Base-by-base conservation (phyloP, 2,113 vertebrate genomes). In the Chamaea fasciata region DNA sequence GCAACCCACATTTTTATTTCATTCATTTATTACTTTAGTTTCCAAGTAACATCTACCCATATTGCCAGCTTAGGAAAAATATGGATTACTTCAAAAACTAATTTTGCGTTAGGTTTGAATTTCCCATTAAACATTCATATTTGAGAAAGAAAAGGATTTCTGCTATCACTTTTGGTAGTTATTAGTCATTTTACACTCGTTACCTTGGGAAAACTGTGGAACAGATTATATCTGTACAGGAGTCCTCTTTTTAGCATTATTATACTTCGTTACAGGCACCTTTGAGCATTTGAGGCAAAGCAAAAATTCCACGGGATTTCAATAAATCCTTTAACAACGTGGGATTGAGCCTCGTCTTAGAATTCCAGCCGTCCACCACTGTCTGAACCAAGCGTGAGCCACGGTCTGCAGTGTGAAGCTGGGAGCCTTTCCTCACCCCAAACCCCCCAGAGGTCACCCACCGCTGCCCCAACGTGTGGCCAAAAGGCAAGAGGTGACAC, bases 401-500 rank as follows among this genome's bases (percentile, higher is more conserved):
- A 59, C 2, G 1, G 24, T 59, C 76, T 63, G 42, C 46, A 41
- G 46, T 10, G 50, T 2, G 2, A 67, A 63, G 53, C 41, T 37
- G 56, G 62, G 47, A 63, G 23, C 23, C 11, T 62, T 57, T 42
- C 59, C 46, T 41, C 47, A 56, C 14, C 55, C 55, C 41, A 85
- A 71, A 44, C 11, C 44, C 56, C 44, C 14, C 0, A 3, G 53
- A 69, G 50, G 67, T 74, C 87, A 63, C 33, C 49, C 63, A 50
- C 11, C 46, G 52, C 33, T 0, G 0, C 18, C 44, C 46, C 33
- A 39, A 1, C 0, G 1, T 0, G 1, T 0, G 5, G 53, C 60
- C 52, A 68, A 79, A 82, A 71, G 3, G 13, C 20, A 21, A 35
- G 2, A 6, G 15, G 57, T 63, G 90, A 93, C 90, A 93, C 41